Base-by-base conservation (phyloP, 2,113 vertebrate species). In the Aramus guarauna region DNA sequence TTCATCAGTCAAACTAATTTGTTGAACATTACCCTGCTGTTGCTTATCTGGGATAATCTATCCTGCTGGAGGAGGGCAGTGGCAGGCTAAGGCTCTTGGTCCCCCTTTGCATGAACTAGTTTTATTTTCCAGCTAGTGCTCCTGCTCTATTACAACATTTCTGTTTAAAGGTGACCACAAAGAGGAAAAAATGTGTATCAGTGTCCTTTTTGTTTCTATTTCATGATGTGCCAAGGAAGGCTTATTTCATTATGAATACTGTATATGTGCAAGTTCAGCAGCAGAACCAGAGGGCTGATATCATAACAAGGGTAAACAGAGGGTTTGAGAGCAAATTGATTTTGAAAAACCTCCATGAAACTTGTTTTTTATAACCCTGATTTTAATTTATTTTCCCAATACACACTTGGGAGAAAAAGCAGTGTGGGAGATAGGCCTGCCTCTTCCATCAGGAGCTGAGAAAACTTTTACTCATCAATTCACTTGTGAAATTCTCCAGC, bases 1-100 rank as follows among this genome's bases (percentile, higher is more conserved):
- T 85, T 97, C 93, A 95, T 85, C 90, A 93, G 91, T 85, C 81
- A 92, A 91, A 94, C 86, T 95, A 97, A 96, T 97, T 97, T 96
- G 93, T 92, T 85, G 78, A 94, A 96, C 71, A 88, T 90, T 92
- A 96, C 74, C 91, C 87, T 85, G 81, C 91, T 79, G 66, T 56
- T 94, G 77, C 91, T 97, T 96, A 92, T 96, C 94, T 94, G 78
- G 74, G 91, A 95, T 93, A 95, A 96, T 94, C 87, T 96, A 91
- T 93, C 81, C 78, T 88, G 77, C 43, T 93, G 81, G 64, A 96
- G 58, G 50, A 95, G 47, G 74, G 74, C 43, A 77, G 67, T 3
- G 2, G 66, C 41, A 90, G 41, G 77, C 71, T 69, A 94, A 77
- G 4, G 5, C 7, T 12, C 73, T 76, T 24, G 32, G 87, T 90